Evolutionary conservation across 1,140 invertebrate species (phyloP).

Genomic region (Camponotus floridanus): DNA sequence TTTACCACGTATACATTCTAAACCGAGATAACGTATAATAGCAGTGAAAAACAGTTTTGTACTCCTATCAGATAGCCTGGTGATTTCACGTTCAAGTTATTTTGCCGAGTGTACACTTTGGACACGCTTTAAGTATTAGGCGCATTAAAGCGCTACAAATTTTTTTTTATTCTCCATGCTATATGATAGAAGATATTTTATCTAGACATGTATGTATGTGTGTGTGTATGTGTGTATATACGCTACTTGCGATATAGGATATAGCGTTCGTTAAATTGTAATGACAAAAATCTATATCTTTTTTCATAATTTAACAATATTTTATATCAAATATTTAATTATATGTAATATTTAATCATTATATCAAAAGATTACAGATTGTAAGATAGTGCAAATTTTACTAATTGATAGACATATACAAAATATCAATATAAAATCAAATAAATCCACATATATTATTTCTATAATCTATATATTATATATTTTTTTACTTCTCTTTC

Average conservation of each 20-base stretch:
- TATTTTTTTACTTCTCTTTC: not conserved
- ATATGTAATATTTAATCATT: not conserved
- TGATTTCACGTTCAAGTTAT: conserved; percentile 55
- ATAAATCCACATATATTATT: not conserved
- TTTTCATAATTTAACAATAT: not conserved
- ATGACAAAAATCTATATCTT: not conserved
- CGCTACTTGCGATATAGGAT: not conserved
- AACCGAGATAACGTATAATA: conserved; percentile 64
- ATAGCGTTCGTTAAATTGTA: not conserved
- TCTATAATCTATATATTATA: not conserved
- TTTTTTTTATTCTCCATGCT: conserved; percentile 1
- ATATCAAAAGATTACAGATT: not conserved
- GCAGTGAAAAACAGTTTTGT: conserved; percentile 61
- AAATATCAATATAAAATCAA: too few species aligned
- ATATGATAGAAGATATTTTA: conserved; percentile 7
- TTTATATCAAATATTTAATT: not conserved
- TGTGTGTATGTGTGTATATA: not conserved
- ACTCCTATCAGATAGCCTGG: conserved; percentile 55
- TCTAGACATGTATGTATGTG: not conserved
- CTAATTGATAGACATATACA: not conserved
- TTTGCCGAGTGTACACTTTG: conserved; percentile 30
- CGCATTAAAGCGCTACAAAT: not conserved
- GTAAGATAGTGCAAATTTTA: not conserved
- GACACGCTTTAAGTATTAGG: not conserved
- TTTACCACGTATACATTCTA: conserved; percentile 68